Evolutionary conservation across 2,797 vertebrate species (phyloP).

Genomic region (Hypotaenidia okinawae): DNA sequence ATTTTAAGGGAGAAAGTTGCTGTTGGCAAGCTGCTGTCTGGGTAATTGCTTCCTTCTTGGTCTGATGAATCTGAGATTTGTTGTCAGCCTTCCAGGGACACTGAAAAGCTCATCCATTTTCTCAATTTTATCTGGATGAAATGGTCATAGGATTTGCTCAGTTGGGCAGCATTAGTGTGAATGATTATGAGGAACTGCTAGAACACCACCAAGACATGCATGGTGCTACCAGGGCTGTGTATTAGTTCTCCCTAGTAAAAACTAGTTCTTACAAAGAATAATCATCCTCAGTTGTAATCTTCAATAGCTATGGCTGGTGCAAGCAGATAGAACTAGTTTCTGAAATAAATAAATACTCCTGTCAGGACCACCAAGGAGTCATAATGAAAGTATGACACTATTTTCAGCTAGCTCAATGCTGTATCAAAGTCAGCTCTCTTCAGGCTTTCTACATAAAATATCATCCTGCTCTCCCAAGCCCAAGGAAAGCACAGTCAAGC

Average conservation of each 20-base stretch:
- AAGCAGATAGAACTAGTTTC: not conserved
- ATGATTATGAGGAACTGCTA: not conserved
- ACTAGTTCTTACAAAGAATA: slow-evolving; percentile 1
- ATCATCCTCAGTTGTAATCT: not conserved
- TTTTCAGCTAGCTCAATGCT: not conserved
- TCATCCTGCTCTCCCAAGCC: not conserved
- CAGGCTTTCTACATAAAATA: not conserved
- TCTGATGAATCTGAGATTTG: slow-evolving; percentile 50
- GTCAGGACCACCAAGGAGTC: not conserved
- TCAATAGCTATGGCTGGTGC: not conserved
- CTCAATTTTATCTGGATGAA: slow-evolving; percentile 28
- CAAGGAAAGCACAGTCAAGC: not conserved
- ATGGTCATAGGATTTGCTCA: slow-evolving; percentile 44
- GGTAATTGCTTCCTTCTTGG: slow-evolving; percentile 53
- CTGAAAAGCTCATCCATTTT: slow-evolving; percentile 50
- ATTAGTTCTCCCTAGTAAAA: slow-evolving; percentile 2
- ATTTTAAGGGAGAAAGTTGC: slow-evolving; percentile 30
- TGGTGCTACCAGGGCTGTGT: not conserved
- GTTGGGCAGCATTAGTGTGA: slow-evolving; percentile 24
- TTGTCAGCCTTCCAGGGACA: slow-evolving; percentile 44
- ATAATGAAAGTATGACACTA: not conserved
- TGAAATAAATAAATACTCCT: slow-evolving; percentile 1
- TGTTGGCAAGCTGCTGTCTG: slow-evolving; percentile 40
- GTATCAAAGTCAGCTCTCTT: not conserved
- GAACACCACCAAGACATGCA: not conserved